Percentiles rank a stretch among this genome's conserved stretches.
These are phyloP conservation scores for Leuctra nigra DNA, from an alignment of 2,888 invertebrate genomes.

Conservation along the genomic window DNA sequence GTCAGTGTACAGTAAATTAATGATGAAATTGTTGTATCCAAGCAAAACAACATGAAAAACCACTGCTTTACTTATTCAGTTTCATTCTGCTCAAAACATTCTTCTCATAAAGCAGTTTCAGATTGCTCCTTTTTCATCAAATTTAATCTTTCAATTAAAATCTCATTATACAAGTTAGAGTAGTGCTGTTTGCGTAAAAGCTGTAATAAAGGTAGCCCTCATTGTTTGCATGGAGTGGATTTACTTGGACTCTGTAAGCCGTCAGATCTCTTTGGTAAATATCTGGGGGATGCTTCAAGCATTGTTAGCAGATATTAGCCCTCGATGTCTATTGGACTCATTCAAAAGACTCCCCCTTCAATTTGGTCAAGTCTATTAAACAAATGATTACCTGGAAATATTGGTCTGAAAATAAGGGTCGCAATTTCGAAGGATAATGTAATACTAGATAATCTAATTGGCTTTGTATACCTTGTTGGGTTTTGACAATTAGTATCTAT, in stretches of 20 bases:
- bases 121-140: constrained; percentile 10
- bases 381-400: background rate
- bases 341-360: background rate
- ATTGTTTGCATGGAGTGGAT: constrained; percentile 1
- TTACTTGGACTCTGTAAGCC: background rate
- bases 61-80: no score
- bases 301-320: background rate
- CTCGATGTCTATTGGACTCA: background rate
- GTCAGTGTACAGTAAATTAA: no score
- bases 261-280: constrained; percentile 12
- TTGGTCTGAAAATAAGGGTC: background rate
- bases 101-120: no score
- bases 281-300: background rate
- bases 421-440: background rate
- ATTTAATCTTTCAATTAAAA: constrained; percentile 11
- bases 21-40: no score
- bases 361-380: constrained; percentile 15
- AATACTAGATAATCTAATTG: no score
- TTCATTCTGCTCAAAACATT: no score
- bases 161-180: no score
- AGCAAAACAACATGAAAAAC: no score
- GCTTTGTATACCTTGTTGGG: no score
- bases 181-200: background rate
- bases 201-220: background rate
- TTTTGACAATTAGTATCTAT: no score